These are phyloP conservation scores for Diabrotica undecimpunctata DNA, from an alignment of 1,140 invertebrate species.

Conservation along the genomic window DNA sequence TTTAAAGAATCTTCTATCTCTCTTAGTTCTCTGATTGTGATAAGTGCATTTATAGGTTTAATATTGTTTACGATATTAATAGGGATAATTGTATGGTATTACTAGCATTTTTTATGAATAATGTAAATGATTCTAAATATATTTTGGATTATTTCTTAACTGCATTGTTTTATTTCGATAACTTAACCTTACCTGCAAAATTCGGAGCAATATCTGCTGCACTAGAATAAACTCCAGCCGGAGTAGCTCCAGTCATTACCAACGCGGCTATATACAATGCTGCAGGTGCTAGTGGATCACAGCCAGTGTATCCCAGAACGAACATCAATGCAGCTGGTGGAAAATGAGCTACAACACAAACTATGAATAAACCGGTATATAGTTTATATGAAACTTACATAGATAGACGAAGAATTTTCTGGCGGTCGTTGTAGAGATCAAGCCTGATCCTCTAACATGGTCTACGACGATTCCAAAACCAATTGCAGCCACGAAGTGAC, in stretches of 20 bases:
- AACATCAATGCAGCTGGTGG: constrained; percentile 58
- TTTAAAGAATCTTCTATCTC: no score
- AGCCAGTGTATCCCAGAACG: constrained; percentile 58
- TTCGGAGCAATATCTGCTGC: constrained; percentile 57
- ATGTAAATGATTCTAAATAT: no score
- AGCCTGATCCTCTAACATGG: constrained; percentile 53
- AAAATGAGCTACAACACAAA: constrained; percentile 52
- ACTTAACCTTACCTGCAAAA: constrained; percentile 41
- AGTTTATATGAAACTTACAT: constrained; percentile 44
- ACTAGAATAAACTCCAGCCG: constrained; percentile 55
- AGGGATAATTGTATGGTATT: no score
- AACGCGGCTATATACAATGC: constrained; percentile 57
- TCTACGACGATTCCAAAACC: constrained; percentile 57
- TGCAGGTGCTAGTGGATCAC: constrained; percentile 57
- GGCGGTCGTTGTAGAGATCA: constrained; percentile 58
- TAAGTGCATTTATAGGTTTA: no score
- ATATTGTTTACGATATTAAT: no score
- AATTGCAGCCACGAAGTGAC: constrained; percentile 57
- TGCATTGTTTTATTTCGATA: no score
- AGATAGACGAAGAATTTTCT: constrained; percentile 59
- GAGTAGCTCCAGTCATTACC: constrained; percentile 55
- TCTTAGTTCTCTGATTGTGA: no score
- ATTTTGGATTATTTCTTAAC: no score
- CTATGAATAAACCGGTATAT: neutral
- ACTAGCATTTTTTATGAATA: no score